Base-by-base conservation (phyloP, 2,113 vertebrate species). In the Alethe diademata region DNA sequence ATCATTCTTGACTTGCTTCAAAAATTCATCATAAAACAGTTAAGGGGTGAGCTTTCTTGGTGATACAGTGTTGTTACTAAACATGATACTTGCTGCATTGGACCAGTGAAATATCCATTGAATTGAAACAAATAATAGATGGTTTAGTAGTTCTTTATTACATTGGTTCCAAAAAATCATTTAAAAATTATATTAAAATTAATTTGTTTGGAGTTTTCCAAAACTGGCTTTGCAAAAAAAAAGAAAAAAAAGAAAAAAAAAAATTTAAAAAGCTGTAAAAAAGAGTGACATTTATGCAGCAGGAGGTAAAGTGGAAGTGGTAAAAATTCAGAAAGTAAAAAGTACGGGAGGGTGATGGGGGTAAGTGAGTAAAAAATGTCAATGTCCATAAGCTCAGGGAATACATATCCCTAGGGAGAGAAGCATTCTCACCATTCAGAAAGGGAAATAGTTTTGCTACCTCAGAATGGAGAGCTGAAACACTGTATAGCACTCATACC, bases 291-390 rank as follows among this genome's bases (percentile, higher is more conserved):
- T n/a, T 18, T 42, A 35, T 7, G 5, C 5, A 78, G 47, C 38
- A 78, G 23, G 23, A 62, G 2, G 7, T 17, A 93, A 74, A 78
- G 26, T 11, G 45, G 15, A 78, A 70, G 29, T 18, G 13, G 15
- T 40, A 67, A 6, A 78, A 67, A 75, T 54, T 78, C 42, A 43
- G 50, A 92, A 62, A 26, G 2, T 28, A 74, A 33, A 18, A 69
- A 26, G 22, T 16, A 9, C 0, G 0, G 5, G 26, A 84, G 19
- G 28, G 10, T 53, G 42, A 78, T 7, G 7, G 5, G 15, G 18
- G 12, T 36, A 62, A 8, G 6, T 2, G 2, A 19, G 4, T 33
- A 67, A n/a, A 67, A 79, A 75, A 22, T 1, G 3, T 26, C 38
- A 70, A 4, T 23, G 14, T 4, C 18, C 8, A 1, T 67, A 72